phyloP scores from a whole-genome alignment of 2,888 invertebrate species.

The Calameuta pallipes region DNA sequence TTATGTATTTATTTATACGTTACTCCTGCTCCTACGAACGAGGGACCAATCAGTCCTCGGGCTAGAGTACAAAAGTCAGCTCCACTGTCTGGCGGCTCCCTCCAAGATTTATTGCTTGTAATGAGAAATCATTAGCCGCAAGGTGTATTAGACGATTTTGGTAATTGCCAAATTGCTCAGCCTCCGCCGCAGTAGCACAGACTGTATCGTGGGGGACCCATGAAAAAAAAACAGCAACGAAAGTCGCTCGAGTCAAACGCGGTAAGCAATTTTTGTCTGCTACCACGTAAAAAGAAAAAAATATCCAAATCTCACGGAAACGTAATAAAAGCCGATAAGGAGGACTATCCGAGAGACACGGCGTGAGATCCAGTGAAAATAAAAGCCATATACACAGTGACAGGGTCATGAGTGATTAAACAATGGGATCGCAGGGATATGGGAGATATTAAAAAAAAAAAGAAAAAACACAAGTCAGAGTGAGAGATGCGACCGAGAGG shows the following conservation, averaged over 20 bases:
- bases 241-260: constrained; percentile 22
- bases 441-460: constrained; percentile 40
- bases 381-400: constrained; percentile 12
- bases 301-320: constrained; percentile 26
- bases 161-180: constrained; percentile 62
- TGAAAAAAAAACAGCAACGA: neutral
- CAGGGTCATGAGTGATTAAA: constrained; percentile 2
- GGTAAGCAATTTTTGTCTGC: constrained; percentile 36
- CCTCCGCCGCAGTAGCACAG: constrained; percentile 28
- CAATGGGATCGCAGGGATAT: constrained; percentile 24
- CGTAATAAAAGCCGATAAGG: constrained; percentile 23
- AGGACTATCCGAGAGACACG: neutral
- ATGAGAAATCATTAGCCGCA: constrained; percentile 65
- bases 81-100: constrained; percentile 21
- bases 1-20: constrained; percentile 46
- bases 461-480: constrained; percentile 7
- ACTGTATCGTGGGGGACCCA: neutral
- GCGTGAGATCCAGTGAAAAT: constrained; percentile 1
- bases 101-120: constrained; percentile 64
- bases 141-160: constrained; percentile 64
- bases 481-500: neutral
- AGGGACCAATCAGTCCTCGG: constrained; percentile 42
- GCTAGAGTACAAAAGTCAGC: constrained; percentile 25
- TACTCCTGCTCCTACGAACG: constrained; percentile 32
- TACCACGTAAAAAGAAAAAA: constrained; percentile 10